phyloP scores from a whole-genome alignment of 2,113 vertebrate genomes.

The Pavo muticus region DNA sequence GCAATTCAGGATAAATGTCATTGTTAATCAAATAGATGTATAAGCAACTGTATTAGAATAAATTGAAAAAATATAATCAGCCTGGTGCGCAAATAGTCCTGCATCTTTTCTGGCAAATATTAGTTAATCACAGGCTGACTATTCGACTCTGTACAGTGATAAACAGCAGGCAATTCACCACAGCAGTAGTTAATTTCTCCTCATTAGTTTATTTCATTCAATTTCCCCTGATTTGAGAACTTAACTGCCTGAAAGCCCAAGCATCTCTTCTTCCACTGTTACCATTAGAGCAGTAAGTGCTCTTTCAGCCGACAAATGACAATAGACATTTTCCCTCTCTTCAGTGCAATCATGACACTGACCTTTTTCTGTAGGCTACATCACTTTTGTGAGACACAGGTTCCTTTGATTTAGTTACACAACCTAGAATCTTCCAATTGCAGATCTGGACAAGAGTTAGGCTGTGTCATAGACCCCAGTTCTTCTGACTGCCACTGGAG shows the following conservation, averaged over 20 bases:
- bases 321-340: not conserved
- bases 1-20: not conserved
- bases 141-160: not conserved
- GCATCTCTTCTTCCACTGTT: not conserved
- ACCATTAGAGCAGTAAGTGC: accelerated
- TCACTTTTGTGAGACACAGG: not conserved
- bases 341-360: not conserved
- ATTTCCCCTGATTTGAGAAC: not conserved
- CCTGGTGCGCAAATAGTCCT: not conserved
- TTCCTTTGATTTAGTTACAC: not conserved
- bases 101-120: not conserved
- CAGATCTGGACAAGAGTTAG: not conserved
- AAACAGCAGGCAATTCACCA: not conserved
- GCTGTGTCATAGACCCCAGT: accelerated
- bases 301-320: not conserved
- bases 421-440: not conserved
- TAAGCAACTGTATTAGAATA: not conserved
- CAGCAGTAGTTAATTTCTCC: not conserved
- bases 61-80: not conserved
- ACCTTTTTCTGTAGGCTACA: accelerated
- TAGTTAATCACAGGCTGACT: not conserved
- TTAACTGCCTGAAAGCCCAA: not conserved
- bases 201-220: not conserved
- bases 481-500: accelerated
- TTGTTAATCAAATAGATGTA: not conserved